Evolutionary conservation across 2,113 vertebrate species (phyloP).

Genomic region (Telmatochromis sp.): DNA sequence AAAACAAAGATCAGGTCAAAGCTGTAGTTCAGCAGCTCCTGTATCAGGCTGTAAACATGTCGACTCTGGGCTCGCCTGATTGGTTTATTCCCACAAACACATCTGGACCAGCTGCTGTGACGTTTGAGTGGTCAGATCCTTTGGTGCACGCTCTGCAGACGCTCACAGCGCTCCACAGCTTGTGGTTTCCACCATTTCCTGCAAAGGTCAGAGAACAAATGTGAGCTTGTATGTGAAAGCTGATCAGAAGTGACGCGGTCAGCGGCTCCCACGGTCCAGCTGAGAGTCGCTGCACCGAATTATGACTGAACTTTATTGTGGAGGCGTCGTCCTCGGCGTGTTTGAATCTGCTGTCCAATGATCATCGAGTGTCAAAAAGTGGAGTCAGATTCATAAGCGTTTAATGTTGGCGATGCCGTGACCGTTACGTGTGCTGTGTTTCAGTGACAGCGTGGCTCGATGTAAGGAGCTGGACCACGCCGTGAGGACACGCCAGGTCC

Average conservation of each 20-base stretch:
- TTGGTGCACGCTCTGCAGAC: neutral
- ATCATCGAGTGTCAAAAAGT: neutral
- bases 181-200: neutral
- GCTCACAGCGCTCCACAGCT: neutral
- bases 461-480: conserved; percentile 86
- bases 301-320: neutral
- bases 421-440: neutral
- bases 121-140: neutral
- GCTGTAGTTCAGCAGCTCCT: neutral
- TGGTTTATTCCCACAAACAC: neutral
- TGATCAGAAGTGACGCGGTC: neutral
- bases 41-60: neutral
- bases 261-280: fast-evolving
- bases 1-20: neutral
- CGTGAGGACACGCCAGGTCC: conserved; percentile 70
- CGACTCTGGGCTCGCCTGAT: neutral
- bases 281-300: neutral
- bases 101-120: neutral
- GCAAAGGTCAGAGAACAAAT: neutral
- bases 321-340: neutral
- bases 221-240: neutral
- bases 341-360: neutral
- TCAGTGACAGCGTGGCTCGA: conserved; percentile 77
- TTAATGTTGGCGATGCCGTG: neutral
- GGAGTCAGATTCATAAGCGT: neutral